Evolutionary conservation across 1,140 invertebrate genomes (phyloP), one percentile per base, ranked within the genome.

Genomic region (Drosophila simulans): DNA sequence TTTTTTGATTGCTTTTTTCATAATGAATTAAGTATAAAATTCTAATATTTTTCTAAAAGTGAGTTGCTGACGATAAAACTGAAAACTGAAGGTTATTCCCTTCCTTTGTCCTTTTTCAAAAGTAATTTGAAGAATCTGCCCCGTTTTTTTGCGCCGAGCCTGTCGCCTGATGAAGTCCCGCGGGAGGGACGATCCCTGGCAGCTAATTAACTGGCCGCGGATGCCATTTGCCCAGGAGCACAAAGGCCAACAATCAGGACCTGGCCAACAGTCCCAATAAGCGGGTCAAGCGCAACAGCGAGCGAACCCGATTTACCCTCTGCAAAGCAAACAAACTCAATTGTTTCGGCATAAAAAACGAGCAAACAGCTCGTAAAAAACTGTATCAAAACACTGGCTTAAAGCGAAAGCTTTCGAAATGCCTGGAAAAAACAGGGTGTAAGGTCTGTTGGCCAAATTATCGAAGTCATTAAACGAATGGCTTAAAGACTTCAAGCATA

Each of bases 301-400:
- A 69, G 59, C 55, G 70, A 69, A 77, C 51, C 51, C 64, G 35
- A 70, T 40, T 70, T 20, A 3, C 83, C 76, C 74, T 76, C 59
- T 58, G 71, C 68, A 77, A 65, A 69, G 71, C 73, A 77, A 77
- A 80, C 77, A 84, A 84, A 74, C 86, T 63, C 79, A 80, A 88
- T 88, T 88, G 84, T 88, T 89, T 89, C 66, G 80, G 60, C 72
- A 74, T 89, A 77, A 88, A 82, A 72, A 72, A 58, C 40, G 58
- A 63, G 34, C 42, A 45, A 76, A 72, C 78, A 75, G 78, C 82
- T 75, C 83, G 74, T 76, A 88, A 88, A 75, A 75, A 75, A 88
- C 49, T 60, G 80, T 74, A 54, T 57, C 57, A 60, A 64, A 70
- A 58, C 56, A 64, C 42, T 53, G 60, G 45, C 64, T 65, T 71